Conservation (phyloP, 2,113 vertebrate genomes). For the Lepisosteus oculatus region DNA sequence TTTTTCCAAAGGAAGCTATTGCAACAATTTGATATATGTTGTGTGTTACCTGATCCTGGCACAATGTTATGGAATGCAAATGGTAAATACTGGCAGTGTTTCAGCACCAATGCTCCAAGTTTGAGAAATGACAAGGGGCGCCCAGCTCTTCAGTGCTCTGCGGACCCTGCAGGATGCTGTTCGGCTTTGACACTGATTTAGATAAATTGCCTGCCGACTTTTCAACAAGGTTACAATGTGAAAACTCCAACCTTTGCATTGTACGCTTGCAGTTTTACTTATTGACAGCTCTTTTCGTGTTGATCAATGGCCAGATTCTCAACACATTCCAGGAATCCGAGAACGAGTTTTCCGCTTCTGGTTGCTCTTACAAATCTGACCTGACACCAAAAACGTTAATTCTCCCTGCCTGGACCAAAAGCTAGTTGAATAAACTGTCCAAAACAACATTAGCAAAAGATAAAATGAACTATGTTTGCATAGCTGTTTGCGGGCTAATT, state of each 20-base stretch:
- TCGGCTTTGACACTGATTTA: slow-evolving; percentile 74
- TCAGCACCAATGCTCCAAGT: slow-evolving; percentile 43
- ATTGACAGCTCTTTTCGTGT: background rate
- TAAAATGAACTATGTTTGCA: too few relatives aligned
- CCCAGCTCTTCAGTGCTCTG: slow-evolving; percentile 39
- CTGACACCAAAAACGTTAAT: too few relatives aligned
- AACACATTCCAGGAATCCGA: background rate
- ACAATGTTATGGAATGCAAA: slow-evolving; percentile 47
- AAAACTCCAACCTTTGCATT: slow-evolving; percentile 29
- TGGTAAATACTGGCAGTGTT: slow-evolving; percentile 61
- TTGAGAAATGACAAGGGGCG: slow-evolving; percentile 60
- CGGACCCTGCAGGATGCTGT: slow-evolving; percentile 63
- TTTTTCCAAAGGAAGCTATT: slow-evolving; percentile 22
- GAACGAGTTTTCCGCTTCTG: too few relatives aligned
- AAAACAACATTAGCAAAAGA: too few relatives aligned
- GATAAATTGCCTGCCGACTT: slow-evolving; percentile 66
- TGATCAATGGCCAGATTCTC: slow-evolving; percentile 12
- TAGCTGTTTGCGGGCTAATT: slow-evolving; percentile 38
- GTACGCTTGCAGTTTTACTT: slow-evolving; percentile 13
- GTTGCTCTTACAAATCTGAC: too few relatives aligned
- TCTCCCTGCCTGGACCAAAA: too few relatives aligned
- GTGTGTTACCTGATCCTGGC: slow-evolving; percentile 46
- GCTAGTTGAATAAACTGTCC: too few relatives aligned
- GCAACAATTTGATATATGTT: slow-evolving; percentile 37
- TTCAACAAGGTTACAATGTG: slow-evolving; percentile 33